Base-by-base conservation (phyloP, 2,797 vertebrate genomes). In the Silurus aristotelis region DNA sequence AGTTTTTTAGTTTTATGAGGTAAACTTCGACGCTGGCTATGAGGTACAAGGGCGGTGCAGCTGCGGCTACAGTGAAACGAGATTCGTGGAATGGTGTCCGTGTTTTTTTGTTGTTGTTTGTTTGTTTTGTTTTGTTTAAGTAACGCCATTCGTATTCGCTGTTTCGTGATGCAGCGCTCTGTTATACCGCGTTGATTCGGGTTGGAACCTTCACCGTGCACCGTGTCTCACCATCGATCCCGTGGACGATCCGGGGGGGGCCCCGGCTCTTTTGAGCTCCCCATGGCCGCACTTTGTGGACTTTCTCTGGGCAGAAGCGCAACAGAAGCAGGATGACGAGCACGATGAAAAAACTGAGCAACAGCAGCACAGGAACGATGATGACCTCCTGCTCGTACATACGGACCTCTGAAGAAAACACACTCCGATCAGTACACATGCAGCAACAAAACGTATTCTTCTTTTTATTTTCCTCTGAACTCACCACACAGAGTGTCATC, bases 371-470 rank as follows among this genome's bases (percentile, higher is more conserved):
- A 0, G 98, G 98, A 80, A 99, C 91, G 0, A 99, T 79, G 1
- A 99, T 97, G 89, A 99, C 95, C 89, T 98, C 98, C 22, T 95
- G 94, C 90, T 99, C 92, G 6, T 95, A 95, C 48, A 94, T 89
- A 2, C 94, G 92, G 87, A 96, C 91, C 80, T 90, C 95, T 96
- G 89, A 63, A 66, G 27, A 48, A 83, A 27, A 14, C 48, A 38
- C 27, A 17, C 15, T 46, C 6, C 19, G 22, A n/a, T 31, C 78
- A 27, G 0, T 52, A 48, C 27, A n/a, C 22, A 67, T 52, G 10
- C n/a, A 52, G 3, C 52, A 20, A 27, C 46, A 52, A 64, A 1
- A 31, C 8, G 19, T 76, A 31, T 56, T 38, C 5, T 60, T 2
- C 19, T 58, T 31, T 10, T 77, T 25, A 31, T 55, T 76, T 60